Base-by-base conservation (phyloP, 2,113 vertebrate species). In the Macaca nemestrina region DNA sequence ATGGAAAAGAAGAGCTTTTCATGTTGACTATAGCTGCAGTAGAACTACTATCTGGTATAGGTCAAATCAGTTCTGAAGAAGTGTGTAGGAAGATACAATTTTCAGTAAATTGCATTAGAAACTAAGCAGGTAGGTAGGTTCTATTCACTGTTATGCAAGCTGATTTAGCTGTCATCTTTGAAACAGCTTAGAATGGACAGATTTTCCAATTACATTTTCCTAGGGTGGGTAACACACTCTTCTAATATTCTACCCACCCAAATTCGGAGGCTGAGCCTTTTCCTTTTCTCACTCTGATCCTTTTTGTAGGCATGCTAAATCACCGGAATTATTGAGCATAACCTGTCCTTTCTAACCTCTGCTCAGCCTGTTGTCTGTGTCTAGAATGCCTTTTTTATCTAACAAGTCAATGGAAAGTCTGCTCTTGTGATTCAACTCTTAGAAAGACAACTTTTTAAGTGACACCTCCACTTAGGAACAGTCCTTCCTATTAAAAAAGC, bases 41-140 rank as follows among this genome's bases (percentile, higher is more conserved):
- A 81, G 81, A 95, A 81, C 55, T 97, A 59, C 43, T 76, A 23
- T 72, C 75, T 92, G 38, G 8, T 68, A 75, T 50, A 92, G 95
- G 87, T 90, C 92, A 90, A 84, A 92, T 48, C 88, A 93, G 40
- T 87, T 96, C 89, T 90, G 32, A 93, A 94, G 87, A 92, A 68
- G 30, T 94, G 67, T 86, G 96, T 97, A 92, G 95, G 97, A 97
- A 93, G 96, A 73, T 22, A 97, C 48, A 90, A 87, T 43, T 81
- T 92, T 97, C 89, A 85, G 92, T 78, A 93, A 96, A 97, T 87
- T 91, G 52, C 64, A 96, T 94, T 96, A 97, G 90, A 81, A 96
- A 95, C 40, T 68, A 87, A 97, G 83, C 92, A 97, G 89, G 92
- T 96, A 95, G 96, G 95, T 90, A 95, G 68, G 17, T 70, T 95